Percentiles rank a stretch among this genome's conserved stretches.
Conservation (phyloP, 2,888 invertebrate genomes). For the Melanophora roralis region DNA sequence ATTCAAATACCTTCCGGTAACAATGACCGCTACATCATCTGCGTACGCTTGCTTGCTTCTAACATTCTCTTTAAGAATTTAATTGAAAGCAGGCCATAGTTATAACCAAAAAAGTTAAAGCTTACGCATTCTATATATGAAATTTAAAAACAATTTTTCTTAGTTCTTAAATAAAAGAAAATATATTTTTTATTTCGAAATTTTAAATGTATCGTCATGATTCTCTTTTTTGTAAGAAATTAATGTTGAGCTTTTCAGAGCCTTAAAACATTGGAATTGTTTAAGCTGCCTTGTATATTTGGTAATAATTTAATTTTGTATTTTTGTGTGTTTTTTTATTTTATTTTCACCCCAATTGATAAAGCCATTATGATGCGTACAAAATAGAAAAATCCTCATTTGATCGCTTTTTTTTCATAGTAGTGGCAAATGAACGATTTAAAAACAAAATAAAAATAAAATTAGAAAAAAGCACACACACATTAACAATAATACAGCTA, state of each 20-base stretch:
- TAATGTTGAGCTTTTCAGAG: neutral
- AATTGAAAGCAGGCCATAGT: no score
- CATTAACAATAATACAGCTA: neutral
- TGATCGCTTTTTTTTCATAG: constrained; percentile 26
- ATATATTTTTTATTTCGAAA: no score
- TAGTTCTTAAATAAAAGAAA: no score
- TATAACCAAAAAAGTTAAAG: no score
- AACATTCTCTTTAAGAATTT: no score
- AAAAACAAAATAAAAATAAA: constrained; percentile 8
- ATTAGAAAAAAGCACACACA: neutral
- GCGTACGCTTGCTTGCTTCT: no score
- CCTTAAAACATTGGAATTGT: constrained; percentile 2
- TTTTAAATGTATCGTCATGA: constrained; percentile 1
- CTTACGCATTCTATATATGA: no score
- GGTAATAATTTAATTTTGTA: constrained; percentile 22
- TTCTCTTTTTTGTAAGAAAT: neutral
- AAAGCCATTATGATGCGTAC: constrained; percentile 47
- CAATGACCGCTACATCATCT: no score
- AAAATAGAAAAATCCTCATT: constrained; percentile 46
- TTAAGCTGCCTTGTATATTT: constrained; percentile 25
- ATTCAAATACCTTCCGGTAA: no score
- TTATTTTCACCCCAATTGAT: constrained; percentile 23
- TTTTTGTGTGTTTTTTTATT: constrained; percentile 24
- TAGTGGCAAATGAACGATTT: constrained; percentile 19
- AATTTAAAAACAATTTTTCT: no score